phyloP scores from a whole-genome alignment of 2,888 invertebrate species.

The Malthinus seriepunctatus region DNA sequence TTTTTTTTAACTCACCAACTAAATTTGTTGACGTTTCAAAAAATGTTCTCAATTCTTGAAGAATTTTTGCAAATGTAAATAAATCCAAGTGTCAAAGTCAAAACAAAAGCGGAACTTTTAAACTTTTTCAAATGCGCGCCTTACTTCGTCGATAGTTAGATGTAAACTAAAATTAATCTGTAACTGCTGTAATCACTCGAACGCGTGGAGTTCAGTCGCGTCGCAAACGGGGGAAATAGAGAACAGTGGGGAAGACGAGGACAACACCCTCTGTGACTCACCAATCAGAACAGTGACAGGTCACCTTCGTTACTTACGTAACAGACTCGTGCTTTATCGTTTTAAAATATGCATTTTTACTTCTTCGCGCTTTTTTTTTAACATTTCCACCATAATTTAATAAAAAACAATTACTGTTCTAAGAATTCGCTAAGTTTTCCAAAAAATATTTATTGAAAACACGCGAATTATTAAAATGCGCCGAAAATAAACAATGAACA shows the following conservation, averaged over 20 bases:
- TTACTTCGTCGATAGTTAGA: constrained; percentile 6
- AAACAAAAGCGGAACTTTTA: constrained; percentile 6
- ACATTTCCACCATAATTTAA: constrained; percentile 31
- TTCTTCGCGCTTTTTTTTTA: constrained; percentile 29
- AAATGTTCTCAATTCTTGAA: background rate
- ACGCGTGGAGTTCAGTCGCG: constrained; percentile 37
- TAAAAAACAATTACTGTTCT: constrained; percentile 17
- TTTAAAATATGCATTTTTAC: constrained; percentile 36
- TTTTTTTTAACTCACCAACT: constrained; percentile 1
- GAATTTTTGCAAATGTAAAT: background rate
- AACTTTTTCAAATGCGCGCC: constrained; percentile 3
- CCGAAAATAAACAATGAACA: constrained; percentile 21
- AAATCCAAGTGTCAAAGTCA: background rate
- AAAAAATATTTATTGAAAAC: background rate
- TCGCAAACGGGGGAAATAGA: constrained; percentile 34
- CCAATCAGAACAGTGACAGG: constrained; percentile 57
- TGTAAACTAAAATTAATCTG: constrained; percentile 15
- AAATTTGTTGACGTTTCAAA: background rate
- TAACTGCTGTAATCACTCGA: constrained; percentile 10
- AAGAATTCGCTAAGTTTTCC: constrained; percentile 8
- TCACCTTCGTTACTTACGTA: constrained; percentile 57
- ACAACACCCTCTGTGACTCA: constrained; percentile 59
- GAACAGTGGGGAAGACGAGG: constrained; percentile 50
- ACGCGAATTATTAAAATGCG: constrained; percentile 21
- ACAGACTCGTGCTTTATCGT: constrained; percentile 36